phyloP scores from a whole-genome alignment of 2,888 invertebrate species.

The Ophion obscuratus region DNA sequence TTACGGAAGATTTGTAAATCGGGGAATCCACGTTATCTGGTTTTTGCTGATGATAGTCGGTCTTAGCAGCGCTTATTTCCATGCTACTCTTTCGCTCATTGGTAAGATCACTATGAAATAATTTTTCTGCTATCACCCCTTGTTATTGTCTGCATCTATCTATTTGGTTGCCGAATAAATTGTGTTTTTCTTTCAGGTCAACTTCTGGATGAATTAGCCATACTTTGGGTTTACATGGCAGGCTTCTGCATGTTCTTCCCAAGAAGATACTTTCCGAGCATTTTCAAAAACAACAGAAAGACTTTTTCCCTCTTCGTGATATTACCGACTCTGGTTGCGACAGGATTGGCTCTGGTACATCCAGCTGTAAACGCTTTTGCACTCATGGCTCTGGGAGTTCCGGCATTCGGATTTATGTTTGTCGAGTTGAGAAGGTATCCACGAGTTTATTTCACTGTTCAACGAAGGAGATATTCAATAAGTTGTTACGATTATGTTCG shows the following conservation, averaged over 20 bases:
- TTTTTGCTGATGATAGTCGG: conserved; percentile 92
- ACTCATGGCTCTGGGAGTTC: conserved; percentile 90
- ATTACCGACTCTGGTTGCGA: conserved; percentile 87
- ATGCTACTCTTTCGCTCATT: conserved; percentile 92
- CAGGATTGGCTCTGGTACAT: conserved; percentile 89
- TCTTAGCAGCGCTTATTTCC: conserved; percentile 93
- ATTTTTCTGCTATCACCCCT: not conserved
- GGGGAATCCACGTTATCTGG: conserved; percentile 93
- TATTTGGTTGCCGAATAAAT: not conserved
- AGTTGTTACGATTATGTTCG: too few relatives aligned
- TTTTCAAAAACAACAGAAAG: conserved; percentile 88
- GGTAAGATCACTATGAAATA: conserved; percentile 81
- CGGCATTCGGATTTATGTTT: conserved; percentile 88
- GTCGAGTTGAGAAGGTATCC: conserved; percentile 88
- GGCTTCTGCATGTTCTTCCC: conserved; percentile 91
- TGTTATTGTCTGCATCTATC: too few relatives aligned
- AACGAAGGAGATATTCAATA: not conserved
- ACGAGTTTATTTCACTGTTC: not conserved
- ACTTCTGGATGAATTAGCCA: conserved; percentile 92
- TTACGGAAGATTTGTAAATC: conserved; percentile 90
- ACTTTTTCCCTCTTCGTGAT: conserved; percentile 87
- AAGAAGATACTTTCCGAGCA: conserved; percentile 88
- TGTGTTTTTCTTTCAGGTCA: conserved; percentile 86
- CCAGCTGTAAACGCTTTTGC: conserved; percentile 94
- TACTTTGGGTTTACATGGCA: conserved; percentile 93